phyloP scores from a whole-genome alignment of 2,113 vertebrate species.

The Istiophorus platypterus region DNA sequence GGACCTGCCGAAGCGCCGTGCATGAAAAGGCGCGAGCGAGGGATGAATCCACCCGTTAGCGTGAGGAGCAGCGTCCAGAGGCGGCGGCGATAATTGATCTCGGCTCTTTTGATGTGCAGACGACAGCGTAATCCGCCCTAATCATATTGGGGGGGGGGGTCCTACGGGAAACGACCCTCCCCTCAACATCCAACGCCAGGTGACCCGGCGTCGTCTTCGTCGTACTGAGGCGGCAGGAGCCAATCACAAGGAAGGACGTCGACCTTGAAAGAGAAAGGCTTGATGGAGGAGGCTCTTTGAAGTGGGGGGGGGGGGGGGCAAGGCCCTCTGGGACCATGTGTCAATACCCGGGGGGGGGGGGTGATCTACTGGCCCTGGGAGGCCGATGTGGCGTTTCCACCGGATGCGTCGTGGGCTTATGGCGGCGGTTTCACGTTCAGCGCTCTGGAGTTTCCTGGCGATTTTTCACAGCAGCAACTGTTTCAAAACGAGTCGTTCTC shows the following conservation, averaged over 20 bases:
- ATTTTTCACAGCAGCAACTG: conserved; percentile 45
- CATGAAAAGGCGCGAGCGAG: conserved; percentile 67
- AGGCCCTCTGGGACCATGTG: conserved; percentile 76
- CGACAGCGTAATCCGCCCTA: conserved; percentile 78
- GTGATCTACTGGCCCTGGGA: conserved; percentile 66
- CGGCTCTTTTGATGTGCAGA: conserved; percentile 85
- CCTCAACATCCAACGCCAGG: too few relatives aligned
- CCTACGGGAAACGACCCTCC: too few relatives aligned
- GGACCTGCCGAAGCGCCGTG: conserved; percentile 59
- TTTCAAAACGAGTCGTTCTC: conserved; percentile 34
- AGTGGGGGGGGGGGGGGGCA: too few relatives aligned
- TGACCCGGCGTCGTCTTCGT: too few relatives aligned
- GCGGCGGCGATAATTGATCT: conserved; percentile 83
- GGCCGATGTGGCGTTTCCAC: conserved; percentile 77
- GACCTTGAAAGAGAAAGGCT: conserved; percentile 11
- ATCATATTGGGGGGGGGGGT: conserved; percentile 85
- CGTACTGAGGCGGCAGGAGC: not conserved
- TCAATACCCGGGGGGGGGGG: conserved; percentile 68
- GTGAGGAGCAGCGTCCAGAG: conserved; percentile 69
- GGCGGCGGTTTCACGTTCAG: conserved; percentile 50
- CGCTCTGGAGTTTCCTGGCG: conserved; percentile 41
- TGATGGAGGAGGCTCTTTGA: conserved; percentile 40
- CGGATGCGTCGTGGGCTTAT: conserved; percentile 64
- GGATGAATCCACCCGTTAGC: conserved; percentile 71
- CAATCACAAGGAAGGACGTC: conserved; percentile 28